These are phyloP conservation scores for Diarsia mendica DNA, from an alignment of 2,888 invertebrate genomes.

Conservation along the genomic window DNA sequence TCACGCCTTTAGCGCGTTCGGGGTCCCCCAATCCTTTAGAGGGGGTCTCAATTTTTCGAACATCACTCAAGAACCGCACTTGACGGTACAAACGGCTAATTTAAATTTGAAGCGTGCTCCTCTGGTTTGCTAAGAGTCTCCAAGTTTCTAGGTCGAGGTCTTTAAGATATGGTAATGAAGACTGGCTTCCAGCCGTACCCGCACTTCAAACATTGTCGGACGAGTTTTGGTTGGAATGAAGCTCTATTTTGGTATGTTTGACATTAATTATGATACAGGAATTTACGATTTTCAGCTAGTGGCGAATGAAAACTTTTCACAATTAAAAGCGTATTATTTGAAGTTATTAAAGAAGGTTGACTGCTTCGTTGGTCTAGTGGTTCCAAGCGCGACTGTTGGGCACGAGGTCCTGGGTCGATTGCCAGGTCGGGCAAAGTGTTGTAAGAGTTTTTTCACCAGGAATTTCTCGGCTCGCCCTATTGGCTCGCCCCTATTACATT, in stretches of 20 bases:
- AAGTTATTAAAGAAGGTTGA: background rate
- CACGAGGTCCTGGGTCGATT: too few species aligned
- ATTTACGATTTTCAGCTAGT: background rate
- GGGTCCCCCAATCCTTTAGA: constrained; percentile 19
- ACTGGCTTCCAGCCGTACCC: constrained; percentile 45
- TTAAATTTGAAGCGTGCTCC: constrained; percentile 62
- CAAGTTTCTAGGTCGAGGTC: constrained; percentile 66
- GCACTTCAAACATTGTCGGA: constrained; percentile 62
- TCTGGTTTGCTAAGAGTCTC: constrained; percentile 54
- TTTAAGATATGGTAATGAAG: constrained; percentile 70
- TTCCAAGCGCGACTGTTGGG: too few species aligned
- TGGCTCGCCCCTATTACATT: too few species aligned
- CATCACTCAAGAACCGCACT: constrained; percentile 53
- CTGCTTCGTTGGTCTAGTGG: too few species aligned
- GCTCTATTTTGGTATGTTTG: constrained; percentile 25
- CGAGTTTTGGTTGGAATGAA: constrained; percentile 48
- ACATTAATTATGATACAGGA: constrained; percentile 6
- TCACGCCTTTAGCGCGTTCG: constrained; percentile 19
- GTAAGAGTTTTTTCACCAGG: too few species aligned
- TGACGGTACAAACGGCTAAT: constrained; percentile 58
- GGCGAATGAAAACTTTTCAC: background rate
- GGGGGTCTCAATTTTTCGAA: constrained; percentile 45
- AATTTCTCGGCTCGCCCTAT: too few species aligned
- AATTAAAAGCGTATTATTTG: background rate
- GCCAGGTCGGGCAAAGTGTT: too few species aligned